Evolutionary conservation across 2,888 invertebrate species (phyloP).

Genomic region (Polyploca ridens): DNA sequence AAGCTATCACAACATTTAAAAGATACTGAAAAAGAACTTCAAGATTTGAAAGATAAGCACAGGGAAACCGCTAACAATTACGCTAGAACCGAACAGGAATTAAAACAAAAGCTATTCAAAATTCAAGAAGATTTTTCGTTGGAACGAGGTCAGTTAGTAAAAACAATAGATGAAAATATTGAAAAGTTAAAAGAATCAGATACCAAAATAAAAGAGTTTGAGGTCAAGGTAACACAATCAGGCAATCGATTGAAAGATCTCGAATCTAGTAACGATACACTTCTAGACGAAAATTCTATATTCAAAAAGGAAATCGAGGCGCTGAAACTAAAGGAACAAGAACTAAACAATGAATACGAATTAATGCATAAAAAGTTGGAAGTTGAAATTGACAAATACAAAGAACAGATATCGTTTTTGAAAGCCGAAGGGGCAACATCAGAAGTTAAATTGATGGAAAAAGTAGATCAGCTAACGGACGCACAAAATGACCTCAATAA

Average conservation of each 20-base stretch:
- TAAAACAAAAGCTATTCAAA: conserved; percentile 76
- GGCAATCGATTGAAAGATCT: conserved; percentile 58
- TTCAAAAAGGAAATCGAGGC: conserved; percentile 72
- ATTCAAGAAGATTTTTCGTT: conserved; percentile 70
- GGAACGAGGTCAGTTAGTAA: conserved; percentile 67
- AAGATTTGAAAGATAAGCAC: conserved; percentile 77
- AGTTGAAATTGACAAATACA: conserved; percentile 76
- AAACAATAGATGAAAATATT: conserved; percentile 63
- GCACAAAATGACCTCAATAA: conserved; percentile 79
- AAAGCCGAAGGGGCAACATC: conserved; percentile 76
- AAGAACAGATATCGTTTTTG: conserved; percentile 71
- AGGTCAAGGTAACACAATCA: conserved; percentile 51
- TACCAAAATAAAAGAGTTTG: conserved; percentile 66
- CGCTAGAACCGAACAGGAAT: conserved; percentile 75
- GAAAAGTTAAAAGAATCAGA: conserved; percentile 68
- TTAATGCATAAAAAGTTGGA: conserved; percentile 68
- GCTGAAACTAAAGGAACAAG: conserved; percentile 68
- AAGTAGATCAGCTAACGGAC: conserved; percentile 77
- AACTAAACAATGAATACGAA: conserved; percentile 66
- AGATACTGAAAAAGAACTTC: conserved; percentile 83
- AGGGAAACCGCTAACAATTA: conserved; percentile 73
- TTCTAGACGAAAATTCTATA: conserved; percentile 73
- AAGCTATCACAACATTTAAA: conserved; percentile 83
- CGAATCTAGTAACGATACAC: conserved; percentile 63
- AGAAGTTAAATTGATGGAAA: conserved; percentile 77